Percentiles rank a stretch among this genome's conserved stretches.
Evolutionary conservation across 2,797 vertebrate species (phyloP).

Genomic region (Sebastes glaucus): DNA sequence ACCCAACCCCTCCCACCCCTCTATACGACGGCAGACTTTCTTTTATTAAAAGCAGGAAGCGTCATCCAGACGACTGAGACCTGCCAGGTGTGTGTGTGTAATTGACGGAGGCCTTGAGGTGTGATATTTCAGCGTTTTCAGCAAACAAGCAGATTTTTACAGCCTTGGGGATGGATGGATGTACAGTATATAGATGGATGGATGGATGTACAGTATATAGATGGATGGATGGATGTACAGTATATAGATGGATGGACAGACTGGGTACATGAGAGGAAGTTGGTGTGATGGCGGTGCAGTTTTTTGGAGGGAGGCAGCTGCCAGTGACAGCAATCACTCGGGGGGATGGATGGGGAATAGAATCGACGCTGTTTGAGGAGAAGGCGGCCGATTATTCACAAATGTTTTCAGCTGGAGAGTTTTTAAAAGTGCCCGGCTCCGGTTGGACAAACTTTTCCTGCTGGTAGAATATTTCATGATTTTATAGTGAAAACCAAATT

Average conservation of each 20-base stretch:
- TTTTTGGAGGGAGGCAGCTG: conserved; percentile 15
- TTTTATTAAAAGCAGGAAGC: conserved; percentile 47
- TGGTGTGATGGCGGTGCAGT: conserved; percentile 5
- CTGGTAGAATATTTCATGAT: not conserved
- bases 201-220: too few relatives aligned
- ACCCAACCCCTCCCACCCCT: not conserved
- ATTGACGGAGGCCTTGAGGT: conserved; percentile 28
- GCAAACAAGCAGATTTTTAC: conserved; percentile 51
- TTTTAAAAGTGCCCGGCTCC: not conserved
- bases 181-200: too few relatives aligned
- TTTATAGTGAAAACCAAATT: not conserved
- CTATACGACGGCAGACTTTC: conserved; percentile 4
- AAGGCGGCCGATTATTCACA: not conserved
- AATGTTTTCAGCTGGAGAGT: not conserved
- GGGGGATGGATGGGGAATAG: conserved; percentile 13
- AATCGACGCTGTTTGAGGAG: not conserved
- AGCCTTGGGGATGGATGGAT: conserved; percentile 9
- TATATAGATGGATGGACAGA: conserved; percentile 3
- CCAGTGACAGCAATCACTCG: conserved; percentile 7
- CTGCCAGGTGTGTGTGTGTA: conserved; percentile 50
- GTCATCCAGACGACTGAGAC: conserved; percentile 40
- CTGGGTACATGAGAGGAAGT: conserved; percentile 6
- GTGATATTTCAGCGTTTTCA: conserved; percentile 41
- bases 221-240: too few relatives aligned
- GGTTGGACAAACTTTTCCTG: not conserved